These are phyloP conservation scores for Glyptemys insculpta DNA, from an alignment of 2,797 vertebrate species.

Conservation along the genomic window DNA sequence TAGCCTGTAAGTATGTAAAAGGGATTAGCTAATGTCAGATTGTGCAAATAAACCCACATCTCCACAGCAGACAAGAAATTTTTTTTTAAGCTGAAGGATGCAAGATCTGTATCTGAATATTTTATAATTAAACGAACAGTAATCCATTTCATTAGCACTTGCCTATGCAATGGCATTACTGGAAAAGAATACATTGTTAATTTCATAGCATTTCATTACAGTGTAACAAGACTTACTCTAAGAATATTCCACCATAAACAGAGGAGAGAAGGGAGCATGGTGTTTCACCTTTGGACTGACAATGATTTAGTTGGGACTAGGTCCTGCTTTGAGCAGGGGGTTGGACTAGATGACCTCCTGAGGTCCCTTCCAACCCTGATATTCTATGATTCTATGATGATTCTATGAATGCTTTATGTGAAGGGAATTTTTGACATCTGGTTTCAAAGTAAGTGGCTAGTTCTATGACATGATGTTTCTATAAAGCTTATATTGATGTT, in stretches of 20 bases:
- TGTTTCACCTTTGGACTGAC: neutral
- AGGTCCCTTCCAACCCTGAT: too few species aligned
- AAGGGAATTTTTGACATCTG: neutral
- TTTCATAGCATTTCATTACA: neutral
- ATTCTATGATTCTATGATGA: too few species aligned
- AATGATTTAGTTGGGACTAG: neutral
- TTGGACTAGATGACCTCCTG: too few species aligned
- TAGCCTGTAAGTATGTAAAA: neutral
- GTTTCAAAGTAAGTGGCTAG: slow-evolving; percentile 5
- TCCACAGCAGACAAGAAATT: fast-evolving
- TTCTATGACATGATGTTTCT: neutral
- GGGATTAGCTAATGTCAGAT: neutral
- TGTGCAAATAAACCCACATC: neutral
- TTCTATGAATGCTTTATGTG: neutral
- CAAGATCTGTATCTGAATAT: neutral
- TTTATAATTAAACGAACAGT: neutral
- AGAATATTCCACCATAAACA: neutral
- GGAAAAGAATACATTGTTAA: neutral
- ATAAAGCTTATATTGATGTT: neutral
- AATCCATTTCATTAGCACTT: neutral
- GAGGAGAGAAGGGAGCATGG: neutral
- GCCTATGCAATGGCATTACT: neutral
- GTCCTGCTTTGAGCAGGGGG: too few species aligned
- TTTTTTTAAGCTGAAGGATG: neutral
- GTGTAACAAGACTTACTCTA: neutral